Evolutionary conservation across 2,888 invertebrate genomes (phyloP), one percentile per base, ranked within the genome.

Genomic region (Strigamia crassipes): DNA sequence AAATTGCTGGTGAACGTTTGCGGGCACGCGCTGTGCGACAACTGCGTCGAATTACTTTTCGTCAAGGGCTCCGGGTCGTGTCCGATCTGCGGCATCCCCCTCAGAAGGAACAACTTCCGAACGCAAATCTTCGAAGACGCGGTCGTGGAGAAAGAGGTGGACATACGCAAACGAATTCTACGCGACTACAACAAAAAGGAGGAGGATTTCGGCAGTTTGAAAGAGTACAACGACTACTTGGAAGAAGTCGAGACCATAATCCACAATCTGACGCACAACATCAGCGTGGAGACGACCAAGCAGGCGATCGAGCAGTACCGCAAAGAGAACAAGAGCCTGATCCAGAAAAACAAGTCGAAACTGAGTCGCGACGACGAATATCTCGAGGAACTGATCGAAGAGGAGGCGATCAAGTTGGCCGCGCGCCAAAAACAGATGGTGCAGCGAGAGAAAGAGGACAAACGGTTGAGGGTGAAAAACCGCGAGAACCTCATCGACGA

Each of bases 1-100:
- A 97, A 97, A 88, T 91, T 99, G 90, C 94, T 99, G 95, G 98
- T 99, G 83, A 99, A 99, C 88, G 93, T 96, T 82, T 99, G 99
- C 89, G 99, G 99, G 41, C 99, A 99, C 90, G 94, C 96, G 56
- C 90, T 99, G 85, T 99, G 99, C 89, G 97, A 98, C 89, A 97
- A 94, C 87, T 99, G 99, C 89, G 97, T 99, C 46, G 97, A 98
- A 87, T 90, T 97, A 83, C 89, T 99, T 41, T 99, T 99, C 89
- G 91, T 97, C 21, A 97, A 99, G 92, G 99, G 97, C 51, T 96
- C 97, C 42, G 98, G 96, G 13, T 92, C 94, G 0, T 99, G 99
- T 86, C 97, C 97, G 0, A 96, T 97, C 87, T 99, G 99, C 89
- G 92, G 93, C 86, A 94, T 95, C 21, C 93, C 96, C 0, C 89